Conservation (phyloP, 2,888 invertebrate species). For the Drosophila meridionalis region DNA sequence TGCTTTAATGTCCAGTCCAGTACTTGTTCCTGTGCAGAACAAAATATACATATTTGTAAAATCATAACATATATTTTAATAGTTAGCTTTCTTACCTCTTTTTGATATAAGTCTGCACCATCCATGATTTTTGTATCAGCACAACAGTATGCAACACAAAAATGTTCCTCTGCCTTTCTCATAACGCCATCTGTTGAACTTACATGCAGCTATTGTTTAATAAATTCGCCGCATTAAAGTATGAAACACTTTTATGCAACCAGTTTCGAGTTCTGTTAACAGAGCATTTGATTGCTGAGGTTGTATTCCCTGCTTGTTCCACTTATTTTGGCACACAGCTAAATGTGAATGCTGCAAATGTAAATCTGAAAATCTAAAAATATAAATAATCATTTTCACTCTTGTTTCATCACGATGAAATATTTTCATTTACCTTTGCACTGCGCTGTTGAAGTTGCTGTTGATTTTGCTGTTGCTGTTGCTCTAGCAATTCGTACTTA, state of each 20-base stretch:
- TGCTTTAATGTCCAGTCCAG: not conserved
- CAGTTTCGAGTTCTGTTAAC: not conserved
- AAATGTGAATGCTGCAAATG: not conserved
- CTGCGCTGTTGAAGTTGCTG: not conserved
- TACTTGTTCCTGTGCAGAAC: not conserved
- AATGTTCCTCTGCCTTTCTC: no score
- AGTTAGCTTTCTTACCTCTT: not conserved
- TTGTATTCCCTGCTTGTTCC: not conserved
- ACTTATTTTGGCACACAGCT: not conserved
- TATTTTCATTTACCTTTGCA: not conserved
- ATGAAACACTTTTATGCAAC: not conserved
- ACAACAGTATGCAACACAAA: not conserved
- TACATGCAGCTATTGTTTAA: not conserved
- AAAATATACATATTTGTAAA: not conserved
- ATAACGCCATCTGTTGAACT: not conserved
- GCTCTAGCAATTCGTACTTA: not conserved
- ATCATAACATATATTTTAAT: not conserved
- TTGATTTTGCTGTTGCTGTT: not conserved
- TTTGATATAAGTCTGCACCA: not conserved
- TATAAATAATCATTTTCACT: not conserved
- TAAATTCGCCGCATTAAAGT: not conserved
- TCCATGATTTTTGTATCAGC: not conserved
- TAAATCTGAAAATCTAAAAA: not conserved
- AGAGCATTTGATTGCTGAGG: no score
- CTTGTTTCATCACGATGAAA: not conserved